Base-by-base conservation (phyloP, 2,797 vertebrate species). In the Pithecia hirsuta region DNA sequence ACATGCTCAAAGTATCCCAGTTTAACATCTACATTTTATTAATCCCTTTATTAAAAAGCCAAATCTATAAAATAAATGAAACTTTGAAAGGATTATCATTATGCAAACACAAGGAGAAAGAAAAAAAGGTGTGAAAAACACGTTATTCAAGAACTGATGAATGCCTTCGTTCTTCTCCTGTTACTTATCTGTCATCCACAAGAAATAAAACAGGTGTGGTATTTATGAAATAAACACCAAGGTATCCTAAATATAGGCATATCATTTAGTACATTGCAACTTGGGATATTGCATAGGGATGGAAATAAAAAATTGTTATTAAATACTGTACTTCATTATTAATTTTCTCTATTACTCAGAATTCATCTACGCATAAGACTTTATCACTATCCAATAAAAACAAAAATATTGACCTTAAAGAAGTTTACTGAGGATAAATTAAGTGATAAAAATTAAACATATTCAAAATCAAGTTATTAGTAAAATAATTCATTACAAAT, bases 41-140 rank as follows among this genome's bases (percentile, higher is more conserved):
- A 78, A 52, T 52, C 70, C 3, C 8, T 81, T 93, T 86, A 26
- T 67, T 67, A 67, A 76, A 67, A 76, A 95, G 64, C 2, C 10
- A 93, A 55, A 48, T 67, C 13, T 74, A 44, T 70, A 89, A 88
- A 93, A 30, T 44, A 96, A 93, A 85, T 81, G 10, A 88, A 97
- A 59, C 33, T 67, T 95, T 48, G 55, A 84, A 94, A 86, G 14
- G 39, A 85, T 91, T 59, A 91, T 70, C 22, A 85, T 95, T 76
- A 74, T 59, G 13, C 7, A 92, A 96, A 92, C 24, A 93, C 33
- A 93, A 81, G 7, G 4, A 88, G 3, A 75, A 79, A 86, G 24
- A 50, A 39, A 39, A 96, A 92, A 94, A 86, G 2, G 2, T 0
- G 3, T 3, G 30, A 52, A 79, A 90, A 44, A 36, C 28, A 33